phyloP scores from a whole-genome alignment of 2,113 vertebrate species.

The Thryonomys swinderianus region DNA sequence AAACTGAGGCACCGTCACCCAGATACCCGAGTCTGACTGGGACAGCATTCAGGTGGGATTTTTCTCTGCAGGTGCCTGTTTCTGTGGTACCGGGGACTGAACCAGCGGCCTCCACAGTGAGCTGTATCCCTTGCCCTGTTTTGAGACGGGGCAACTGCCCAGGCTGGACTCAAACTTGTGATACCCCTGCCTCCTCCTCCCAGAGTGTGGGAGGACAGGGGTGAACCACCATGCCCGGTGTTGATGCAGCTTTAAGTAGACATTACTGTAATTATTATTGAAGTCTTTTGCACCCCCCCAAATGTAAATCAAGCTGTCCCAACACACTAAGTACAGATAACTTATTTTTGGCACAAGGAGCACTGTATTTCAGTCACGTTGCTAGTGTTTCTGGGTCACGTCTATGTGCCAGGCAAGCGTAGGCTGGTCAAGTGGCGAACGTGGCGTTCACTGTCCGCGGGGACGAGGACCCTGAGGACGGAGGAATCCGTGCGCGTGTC shows the following conservation, averaged over 20 bases:
- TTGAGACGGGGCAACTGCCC: not conserved
- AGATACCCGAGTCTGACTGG: not conserved
- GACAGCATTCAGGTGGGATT: not conserved
- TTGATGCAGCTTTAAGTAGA: not conserved
- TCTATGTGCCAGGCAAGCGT: not conserved
- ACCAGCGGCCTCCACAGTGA: no score
- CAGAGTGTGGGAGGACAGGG: not conserved
- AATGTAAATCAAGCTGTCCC: not conserved
- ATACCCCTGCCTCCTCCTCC: not conserved
- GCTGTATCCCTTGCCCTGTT: not conserved
- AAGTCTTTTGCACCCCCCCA: not conserved
- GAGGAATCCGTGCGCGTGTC: rapidly evolving
- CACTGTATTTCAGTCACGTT: not conserved
- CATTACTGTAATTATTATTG: not conserved
- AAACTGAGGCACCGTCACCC: rapidly evolving
- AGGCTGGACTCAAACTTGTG: not conserved
- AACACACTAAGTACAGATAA: no score
- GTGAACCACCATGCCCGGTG: not conserved
- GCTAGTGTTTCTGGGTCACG: not conserved
- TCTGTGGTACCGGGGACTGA: not conserved
- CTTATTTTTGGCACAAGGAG: not conserved
- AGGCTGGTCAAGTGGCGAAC: not conserved
- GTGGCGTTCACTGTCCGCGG: not conserved
- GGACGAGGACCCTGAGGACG: not conserved
- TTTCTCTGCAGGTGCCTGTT: not conserved